A percentile compares a stretch with the other conserved stretches of the same genome.
phyloP scores from a whole-genome alignment of 2,797 vertebrate species.

The Acanthurus tractus region DNA sequence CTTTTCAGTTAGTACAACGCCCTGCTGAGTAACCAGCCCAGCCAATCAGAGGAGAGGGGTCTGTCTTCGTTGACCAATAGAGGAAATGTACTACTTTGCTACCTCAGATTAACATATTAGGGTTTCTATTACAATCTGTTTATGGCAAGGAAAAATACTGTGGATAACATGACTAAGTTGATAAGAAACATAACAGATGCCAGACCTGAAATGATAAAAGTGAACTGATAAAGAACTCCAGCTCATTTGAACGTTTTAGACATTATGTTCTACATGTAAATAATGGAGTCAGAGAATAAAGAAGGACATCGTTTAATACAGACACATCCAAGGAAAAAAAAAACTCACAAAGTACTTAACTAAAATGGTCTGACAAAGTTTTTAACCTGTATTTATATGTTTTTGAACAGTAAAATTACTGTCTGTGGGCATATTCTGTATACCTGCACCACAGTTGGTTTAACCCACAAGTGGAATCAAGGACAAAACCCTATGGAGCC shows the following conservation, averaged over 20 bases:
- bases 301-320: not conserved
- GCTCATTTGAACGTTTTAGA: not conserved
- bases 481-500: not conserved
- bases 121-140: conserved; percentile 22
- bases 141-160: not conserved
- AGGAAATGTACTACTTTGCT: conserved; percentile 8
- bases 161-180: not conserved
- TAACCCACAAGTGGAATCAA: not conserved
- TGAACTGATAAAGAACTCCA: conserved; percentile 1
- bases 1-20: conserved; percentile 39
- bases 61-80: conserved; percentile 75
- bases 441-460: not conserved
- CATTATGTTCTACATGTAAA: not conserved
- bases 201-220: conserved; percentile 1
- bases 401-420: not conserved
- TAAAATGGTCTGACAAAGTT: not conserved
- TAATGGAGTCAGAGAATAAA: not conserved
- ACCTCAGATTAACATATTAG: not conserved
- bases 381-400: not conserved
- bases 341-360: not conserved
- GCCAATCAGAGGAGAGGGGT: conserved; percentile 81
- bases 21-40: conserved; percentile 15
- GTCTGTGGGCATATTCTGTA: not conserved
- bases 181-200: conserved; percentile 32
- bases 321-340: not conserved